Percentiles rank a stretch among this genome's conserved stretches.
Conservation (phyloP, 2,113 vertebrate species). For the Danionella cerebrum region DNA sequence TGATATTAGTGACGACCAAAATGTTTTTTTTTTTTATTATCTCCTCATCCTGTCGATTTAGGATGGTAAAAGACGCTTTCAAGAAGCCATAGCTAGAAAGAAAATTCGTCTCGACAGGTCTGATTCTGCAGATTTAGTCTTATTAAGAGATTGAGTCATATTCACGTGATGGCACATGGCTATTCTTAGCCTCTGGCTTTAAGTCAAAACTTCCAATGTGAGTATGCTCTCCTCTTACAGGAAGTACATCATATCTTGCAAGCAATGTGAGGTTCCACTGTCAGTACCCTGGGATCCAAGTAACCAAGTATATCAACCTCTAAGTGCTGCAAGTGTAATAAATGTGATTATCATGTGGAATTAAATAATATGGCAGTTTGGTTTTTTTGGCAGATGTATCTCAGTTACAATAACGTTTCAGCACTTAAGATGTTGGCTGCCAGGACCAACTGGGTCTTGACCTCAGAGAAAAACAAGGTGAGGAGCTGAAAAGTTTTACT, state of each 20-base stretch:
- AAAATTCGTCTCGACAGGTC: conserved; percentile 90
- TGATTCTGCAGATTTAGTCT: neutral
- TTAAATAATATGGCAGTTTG: neutral
- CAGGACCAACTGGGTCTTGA: conserved; percentile 78
- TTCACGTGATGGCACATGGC: neutral
- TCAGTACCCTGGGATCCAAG: conserved; percentile 93
- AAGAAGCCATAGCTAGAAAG: conserved; percentile 84
- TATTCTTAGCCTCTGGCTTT: neutral
- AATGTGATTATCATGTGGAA: neutral
- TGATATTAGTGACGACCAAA: no score
- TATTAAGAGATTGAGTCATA: conserved; percentile 3
- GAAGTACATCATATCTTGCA: conserved; percentile 87
- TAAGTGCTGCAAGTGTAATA: neutral
- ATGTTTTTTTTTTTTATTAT: neutral
- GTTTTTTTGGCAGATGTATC: conserved; percentile 73
- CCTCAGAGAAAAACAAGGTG: conserved; percentile 82
- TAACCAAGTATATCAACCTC: conserved; percentile 77
- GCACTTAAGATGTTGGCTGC: conserved; percentile 84
- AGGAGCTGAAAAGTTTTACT: neutral
- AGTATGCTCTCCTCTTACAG: conserved; percentile 50
- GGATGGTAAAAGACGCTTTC: conserved; percentile 86
- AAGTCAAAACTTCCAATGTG: neutral
- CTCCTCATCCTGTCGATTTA: conserved; percentile 39
- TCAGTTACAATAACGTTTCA: conserved; percentile 95
- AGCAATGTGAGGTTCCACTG: conserved; percentile 78